phyloP scores from a whole-genome alignment of 1,140 invertebrate species.

The Tetramorium simillimum region DNA sequence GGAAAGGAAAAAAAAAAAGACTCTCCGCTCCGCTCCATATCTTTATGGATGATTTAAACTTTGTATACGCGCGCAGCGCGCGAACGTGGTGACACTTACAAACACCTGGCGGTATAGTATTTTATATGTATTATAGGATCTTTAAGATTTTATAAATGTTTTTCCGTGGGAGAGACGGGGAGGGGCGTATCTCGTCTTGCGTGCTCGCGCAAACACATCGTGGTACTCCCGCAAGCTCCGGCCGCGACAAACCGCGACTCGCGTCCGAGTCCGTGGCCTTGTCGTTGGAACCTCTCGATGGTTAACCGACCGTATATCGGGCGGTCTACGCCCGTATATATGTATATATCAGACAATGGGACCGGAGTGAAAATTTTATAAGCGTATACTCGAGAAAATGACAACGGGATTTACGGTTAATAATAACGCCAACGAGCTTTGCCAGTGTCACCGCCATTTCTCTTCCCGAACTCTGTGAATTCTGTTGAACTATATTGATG shows the following conservation, averaged over 20 bases:
- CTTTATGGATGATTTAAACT: slow-evolving; percentile 76
- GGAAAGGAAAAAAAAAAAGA: background rate
- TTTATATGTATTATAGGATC: slow-evolving; percentile 73
- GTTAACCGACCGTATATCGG: slow-evolving; percentile 58
- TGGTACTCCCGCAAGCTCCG: slow-evolving; percentile 26
- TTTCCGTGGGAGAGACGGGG: background rate
- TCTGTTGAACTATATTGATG: slow-evolving; percentile 80
- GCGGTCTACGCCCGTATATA: slow-evolving; percentile 63
- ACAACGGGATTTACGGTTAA: slow-evolving; percentile 63
- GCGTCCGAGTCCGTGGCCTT: background rate
- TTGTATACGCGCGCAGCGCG: slow-evolving; percentile 64
- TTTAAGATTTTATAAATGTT: slow-evolving; percentile 75
- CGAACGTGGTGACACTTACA: slow-evolving; percentile 62
- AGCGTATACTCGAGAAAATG: slow-evolving; percentile 65
- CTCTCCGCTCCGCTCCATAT: slow-evolving; percentile 64
- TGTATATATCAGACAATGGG: slow-evolving; percentile 78
- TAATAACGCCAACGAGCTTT: slow-evolving; percentile 74
- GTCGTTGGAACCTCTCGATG: slow-evolving; percentile 60
- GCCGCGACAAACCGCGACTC: slow-evolving; percentile 21
- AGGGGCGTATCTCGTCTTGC: slow-evolving; percentile 10
- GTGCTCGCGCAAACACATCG: background rate
- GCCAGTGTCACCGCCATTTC: slow-evolving; percentile 73
- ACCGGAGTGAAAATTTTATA: slow-evolving; percentile 79
- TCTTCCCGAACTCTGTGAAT: slow-evolving; percentile 79
- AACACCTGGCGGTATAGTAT: slow-evolving; percentile 71